phyloP scores from a whole-genome alignment of 1,140 invertebrate species.

The Drosophila erecta region DNA sequence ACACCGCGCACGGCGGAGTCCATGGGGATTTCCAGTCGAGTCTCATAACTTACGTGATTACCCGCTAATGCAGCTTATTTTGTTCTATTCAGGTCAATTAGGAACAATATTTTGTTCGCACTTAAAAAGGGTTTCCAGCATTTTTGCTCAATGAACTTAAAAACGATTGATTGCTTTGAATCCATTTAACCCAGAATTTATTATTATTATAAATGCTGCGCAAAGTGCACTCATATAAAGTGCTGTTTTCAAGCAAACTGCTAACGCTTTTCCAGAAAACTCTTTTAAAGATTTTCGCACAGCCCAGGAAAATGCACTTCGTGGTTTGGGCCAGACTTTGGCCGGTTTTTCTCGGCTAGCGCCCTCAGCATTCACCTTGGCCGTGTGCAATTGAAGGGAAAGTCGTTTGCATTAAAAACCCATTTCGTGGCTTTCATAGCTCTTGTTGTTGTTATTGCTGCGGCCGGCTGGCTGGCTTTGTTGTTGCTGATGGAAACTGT shows the following conservation, averaged over 20 bases:
- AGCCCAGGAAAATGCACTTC: neutral
- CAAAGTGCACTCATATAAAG: too few relatives aligned
- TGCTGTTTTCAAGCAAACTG: too few relatives aligned
- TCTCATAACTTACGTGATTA: neutral
- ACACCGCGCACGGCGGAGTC: constrained; percentile 10
- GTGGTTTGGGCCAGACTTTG: neutral
- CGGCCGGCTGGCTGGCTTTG: constrained; percentile 6
- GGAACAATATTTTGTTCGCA: too few relatives aligned
- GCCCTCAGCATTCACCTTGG: constrained; percentile 68
- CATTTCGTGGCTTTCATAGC: constrained; percentile 67
- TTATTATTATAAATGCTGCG: too few relatives aligned
- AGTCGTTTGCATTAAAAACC: constrained; percentile 77
- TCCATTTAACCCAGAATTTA: too few relatives aligned
- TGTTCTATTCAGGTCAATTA: too few relatives aligned
- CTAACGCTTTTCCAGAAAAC: neutral
- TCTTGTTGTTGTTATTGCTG: constrained; percentile 32
- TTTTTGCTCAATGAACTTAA: too few relatives aligned
- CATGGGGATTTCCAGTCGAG: neutral
- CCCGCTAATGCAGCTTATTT: neutral
- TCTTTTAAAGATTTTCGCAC: neutral
- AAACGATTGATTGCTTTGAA: too few relatives aligned
- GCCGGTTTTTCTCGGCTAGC: constrained; percentile 27
- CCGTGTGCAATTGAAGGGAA: constrained; percentile 61
- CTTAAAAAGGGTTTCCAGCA: too few relatives aligned
- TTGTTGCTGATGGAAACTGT: constrained; percentile 47